Base-by-base conservation (phyloP, 2,888 invertebrate genomes). In the Spilosoma lubricipeda region DNA sequence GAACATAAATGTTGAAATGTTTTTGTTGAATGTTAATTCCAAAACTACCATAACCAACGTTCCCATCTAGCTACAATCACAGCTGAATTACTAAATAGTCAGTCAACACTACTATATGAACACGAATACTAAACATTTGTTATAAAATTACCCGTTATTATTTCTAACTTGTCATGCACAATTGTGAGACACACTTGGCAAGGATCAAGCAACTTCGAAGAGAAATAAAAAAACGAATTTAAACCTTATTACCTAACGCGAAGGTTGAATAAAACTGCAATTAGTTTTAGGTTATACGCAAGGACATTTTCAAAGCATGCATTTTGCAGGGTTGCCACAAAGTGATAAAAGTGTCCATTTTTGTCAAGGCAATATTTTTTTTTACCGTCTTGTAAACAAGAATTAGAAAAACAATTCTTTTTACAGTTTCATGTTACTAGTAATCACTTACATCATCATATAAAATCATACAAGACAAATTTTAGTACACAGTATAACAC, bases 301-400 rank as follows among this genome's bases (percentile, higher is more conserved):
- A 91, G 90, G 90, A 91, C 91, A 90, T 90, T 90, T 89, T 87
- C 84, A 86, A 89, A 89, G 88, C 88, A 83, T 87, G 82, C 85
- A 84, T 81, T 80, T 79, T 80, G 80, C 72, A 72, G 71, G 63
- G 70, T 70, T 70, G 67, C 70, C 70, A 70, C 36, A 27, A 39
- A 33, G 2, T 67, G 15, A 48, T n/a, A 33, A 59, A 69, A 69
- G 20, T 27, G 30, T 69, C 20, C 30, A 9, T 39, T 30, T 56
- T n/a, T 9, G 11, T 1, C 9, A 9, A 52, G 1, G 23, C 7
- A 23, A 52, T 52, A 8, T 23, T 52, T 52, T 52, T 52, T 52
- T 23, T 23, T 2, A 23, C 7, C 9, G 8, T n/a, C n/a, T n/a
- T n/a, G n/a, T n/a, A n/a, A n/a, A n/a, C n/a, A n/a, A n/a, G n/a